Conservation (phyloP, 1,140 invertebrate genomes). For the Marisa cornuarietis region DNA sequence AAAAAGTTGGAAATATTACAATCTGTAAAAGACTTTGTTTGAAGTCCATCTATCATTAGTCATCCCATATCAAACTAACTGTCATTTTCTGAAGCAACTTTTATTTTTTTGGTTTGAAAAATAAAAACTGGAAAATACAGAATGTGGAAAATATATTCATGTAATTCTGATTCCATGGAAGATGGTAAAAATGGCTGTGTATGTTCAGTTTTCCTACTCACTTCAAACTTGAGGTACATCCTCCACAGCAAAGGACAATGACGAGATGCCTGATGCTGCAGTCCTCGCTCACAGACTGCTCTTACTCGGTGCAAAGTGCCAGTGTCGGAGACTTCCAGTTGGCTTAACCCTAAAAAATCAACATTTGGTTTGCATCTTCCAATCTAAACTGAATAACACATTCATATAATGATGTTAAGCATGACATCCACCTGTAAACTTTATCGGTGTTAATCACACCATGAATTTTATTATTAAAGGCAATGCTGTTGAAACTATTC, state of each 20-base stretch:
- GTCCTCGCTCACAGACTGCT: constrained; percentile 54
- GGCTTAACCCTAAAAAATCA: background rate
- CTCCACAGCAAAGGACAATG: constrained; percentile 64
- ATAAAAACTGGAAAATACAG: no score
- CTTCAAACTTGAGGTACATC: constrained; percentile 60
- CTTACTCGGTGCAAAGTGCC: constrained; percentile 55
- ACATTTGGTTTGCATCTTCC: background rate
- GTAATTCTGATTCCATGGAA: no score
- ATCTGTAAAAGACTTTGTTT: no score
- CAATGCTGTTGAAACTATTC: no score
- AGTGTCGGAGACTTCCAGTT: constrained; percentile 27
- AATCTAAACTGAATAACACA: background rate
- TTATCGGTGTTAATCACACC: background rate
- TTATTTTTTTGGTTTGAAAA: no score
- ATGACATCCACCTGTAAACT: background rate
- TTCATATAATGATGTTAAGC: background rate
- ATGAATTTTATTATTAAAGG: no score
- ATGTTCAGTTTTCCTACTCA: constrained; percentile 21
- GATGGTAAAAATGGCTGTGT: no score
- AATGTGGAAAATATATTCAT: no score
- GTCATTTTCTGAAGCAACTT: no score
- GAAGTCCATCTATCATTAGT: no score
- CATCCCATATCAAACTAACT: no score
- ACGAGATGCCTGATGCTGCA: constrained; percentile 32
- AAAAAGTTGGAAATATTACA: no score